Percentiles rank a stretch among this genome's conserved stretches.
Conservation (phyloP, 2,797 vertebrate genomes). For the Spinus olivaceus region DNA sequence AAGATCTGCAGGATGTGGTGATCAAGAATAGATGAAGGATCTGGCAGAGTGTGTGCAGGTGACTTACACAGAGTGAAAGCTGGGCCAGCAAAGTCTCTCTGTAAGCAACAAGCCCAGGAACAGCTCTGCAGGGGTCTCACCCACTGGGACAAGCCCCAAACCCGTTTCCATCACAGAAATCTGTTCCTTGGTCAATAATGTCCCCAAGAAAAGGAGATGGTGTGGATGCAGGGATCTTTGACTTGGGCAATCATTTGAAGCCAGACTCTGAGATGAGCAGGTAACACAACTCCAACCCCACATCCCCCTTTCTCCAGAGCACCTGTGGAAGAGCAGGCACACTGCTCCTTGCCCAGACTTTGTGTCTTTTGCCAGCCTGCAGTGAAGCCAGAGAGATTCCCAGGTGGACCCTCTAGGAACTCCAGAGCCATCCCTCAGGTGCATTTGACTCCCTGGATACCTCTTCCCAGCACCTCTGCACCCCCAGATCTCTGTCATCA, state of each 20-base stretch:
- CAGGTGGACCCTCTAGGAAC: not conserved
- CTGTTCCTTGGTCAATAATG: rapidly evolving
- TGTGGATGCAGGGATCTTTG: not conserved
- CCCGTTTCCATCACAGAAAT: not conserved
- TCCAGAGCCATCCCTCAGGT: not conserved
- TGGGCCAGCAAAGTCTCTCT: not conserved
- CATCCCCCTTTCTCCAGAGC: not conserved
- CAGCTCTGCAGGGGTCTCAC: rapidly evolving
- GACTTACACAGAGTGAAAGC: rapidly evolving
- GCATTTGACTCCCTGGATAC: not conserved
- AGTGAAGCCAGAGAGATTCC: not conserved
- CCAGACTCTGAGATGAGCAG: not conserved
- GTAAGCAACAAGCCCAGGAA: not conserved
- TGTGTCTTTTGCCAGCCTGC: rapidly evolving
- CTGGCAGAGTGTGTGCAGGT: not conserved
- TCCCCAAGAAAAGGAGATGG: not conserved
- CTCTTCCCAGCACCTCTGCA: not conserved
- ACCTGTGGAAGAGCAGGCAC: not conserved
- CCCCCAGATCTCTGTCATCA: rapidly evolving
- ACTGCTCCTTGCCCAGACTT: not conserved
- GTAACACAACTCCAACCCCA: not conserved
- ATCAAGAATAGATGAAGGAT: not conserved
- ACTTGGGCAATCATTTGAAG: not conserved
- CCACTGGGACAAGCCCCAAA: not conserved
- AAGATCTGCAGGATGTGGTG: not conserved